Base-by-base conservation (phyloP, 2,888 invertebrate species). In the Microplitis manilae region DNA sequence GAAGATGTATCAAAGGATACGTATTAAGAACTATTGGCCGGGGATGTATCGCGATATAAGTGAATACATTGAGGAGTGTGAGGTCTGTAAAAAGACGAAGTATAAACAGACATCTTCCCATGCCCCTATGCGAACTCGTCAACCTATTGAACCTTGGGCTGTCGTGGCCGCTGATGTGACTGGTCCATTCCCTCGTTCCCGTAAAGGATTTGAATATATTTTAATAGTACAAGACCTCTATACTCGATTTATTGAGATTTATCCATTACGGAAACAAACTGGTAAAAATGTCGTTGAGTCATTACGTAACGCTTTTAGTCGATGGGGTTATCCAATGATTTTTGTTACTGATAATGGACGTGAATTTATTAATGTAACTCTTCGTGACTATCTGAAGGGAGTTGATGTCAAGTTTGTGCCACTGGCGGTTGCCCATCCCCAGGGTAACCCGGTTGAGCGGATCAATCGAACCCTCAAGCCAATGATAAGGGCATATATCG, bases 171-270 rank as follows among this genome's bases (percentile, higher is more conserved):
- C 77, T 5, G 80, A 80, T 20, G 74, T 73, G 0, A 77, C 76
- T 0, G 80, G 68, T 6, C 73, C 77, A 0, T 6, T 71, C 0
- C 65, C 76, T 5, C 65, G 77, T 1, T 77, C 79, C 2, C 77
- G 77, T 8, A 64, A 38, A 2, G 79, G 77, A 1, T 77, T 77
- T 38, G 9, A 40, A 1, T 74, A 79, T 0, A 65, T 77, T 8
- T 40, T 78, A n/a, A 77, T 80, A 6, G 67, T 79, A 2, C 67
- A 73, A 60, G 78, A 81, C 41, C 5, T 71, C 7, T 78, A 77
- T 20, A 81, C 80, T 0, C 78, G 78, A 8, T 79, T 40, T 20
- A 8, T 81, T 5, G 77, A 78, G 71, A 13, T 81, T 6, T 76
- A 68, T 8, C 75, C 80, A 2, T 61, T 78, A 13, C n/a, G 68